Conservation (phyloP, 2,888 invertebrate genomes). For the Calliopum simillimum region DNA sequence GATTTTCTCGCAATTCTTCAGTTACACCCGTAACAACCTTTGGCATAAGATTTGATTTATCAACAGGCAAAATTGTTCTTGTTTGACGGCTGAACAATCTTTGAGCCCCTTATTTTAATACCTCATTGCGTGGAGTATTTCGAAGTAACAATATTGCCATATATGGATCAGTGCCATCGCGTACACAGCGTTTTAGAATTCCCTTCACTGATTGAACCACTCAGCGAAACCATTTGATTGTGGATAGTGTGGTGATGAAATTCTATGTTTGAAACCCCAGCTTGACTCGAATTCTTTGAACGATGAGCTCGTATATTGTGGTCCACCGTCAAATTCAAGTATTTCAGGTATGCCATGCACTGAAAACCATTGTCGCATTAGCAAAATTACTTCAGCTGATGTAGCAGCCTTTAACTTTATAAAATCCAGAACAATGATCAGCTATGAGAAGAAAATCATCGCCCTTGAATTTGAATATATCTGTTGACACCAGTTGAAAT, state of each 20-base stretch:
- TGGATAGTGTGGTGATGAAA: constrained; percentile 10
- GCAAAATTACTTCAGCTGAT: not conserved
- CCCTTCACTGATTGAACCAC: constrained; percentile 7
- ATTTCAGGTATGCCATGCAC: too few species aligned
- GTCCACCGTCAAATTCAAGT: too few species aligned
- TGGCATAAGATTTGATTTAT: too few species aligned
- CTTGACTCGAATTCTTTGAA: too few species aligned
- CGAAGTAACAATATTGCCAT: not conserved
- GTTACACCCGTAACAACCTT: too few species aligned
- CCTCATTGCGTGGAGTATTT: constrained; percentile 8
- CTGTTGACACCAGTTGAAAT: too few species aligned
- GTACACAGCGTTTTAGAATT: constrained; percentile 1
- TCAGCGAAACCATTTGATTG: constrained; percentile 11
- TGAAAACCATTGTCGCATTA: too few species aligned
- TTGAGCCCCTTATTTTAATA: not conserved
- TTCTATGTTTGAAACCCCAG: too few species aligned
- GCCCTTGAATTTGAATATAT: not conserved
- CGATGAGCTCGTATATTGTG: too few species aligned
- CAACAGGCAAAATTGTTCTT: too few species aligned
- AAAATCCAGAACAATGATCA: constrained; percentile 3
- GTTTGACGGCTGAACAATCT: too few species aligned
- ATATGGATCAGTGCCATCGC: not conserved
- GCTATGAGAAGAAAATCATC: constrained; percentile 1
- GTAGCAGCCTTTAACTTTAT: constrained; percentile 5
- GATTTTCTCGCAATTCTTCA: too few species aligned